These are phyloP conservation scores for Meleagris gallopavo DNA, from an alignment of 2,113 vertebrate species.

Conservation along the genomic window DNA sequence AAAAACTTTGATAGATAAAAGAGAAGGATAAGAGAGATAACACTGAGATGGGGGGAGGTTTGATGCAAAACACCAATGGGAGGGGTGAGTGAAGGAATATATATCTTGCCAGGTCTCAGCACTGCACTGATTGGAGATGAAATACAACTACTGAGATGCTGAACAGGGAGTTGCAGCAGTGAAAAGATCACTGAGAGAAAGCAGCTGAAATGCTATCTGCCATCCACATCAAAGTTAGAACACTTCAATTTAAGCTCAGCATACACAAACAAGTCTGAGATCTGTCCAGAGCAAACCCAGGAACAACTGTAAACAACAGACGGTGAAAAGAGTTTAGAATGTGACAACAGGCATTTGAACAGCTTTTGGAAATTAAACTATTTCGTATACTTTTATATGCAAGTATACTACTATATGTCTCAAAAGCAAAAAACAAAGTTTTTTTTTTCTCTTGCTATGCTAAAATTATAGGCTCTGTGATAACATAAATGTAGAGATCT, in stretches of 20 bases:
- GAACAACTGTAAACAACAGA: not conserved
- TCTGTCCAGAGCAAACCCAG: not conserved
- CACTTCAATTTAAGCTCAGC: not conserved
- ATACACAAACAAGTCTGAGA: not conserved
- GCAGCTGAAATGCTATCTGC: not conserved
- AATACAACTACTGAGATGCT: not conserved
- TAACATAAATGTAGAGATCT: not conserved
- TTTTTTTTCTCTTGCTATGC: not conserved
- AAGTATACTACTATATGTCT: not conserved
- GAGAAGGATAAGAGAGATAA: not conserved
- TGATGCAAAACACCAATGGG: not conserved
- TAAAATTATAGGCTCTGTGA: slow-evolving; percentile 7
- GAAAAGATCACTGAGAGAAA: not conserved
- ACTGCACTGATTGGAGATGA: not conserved
- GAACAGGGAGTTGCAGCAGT: not conserved
- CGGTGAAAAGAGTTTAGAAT: not conserved
- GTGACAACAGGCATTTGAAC: not conserved
- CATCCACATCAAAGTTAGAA: not conserved
- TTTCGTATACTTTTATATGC: not conserved
- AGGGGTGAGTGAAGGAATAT: not conserved
- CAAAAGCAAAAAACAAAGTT: not conserved
- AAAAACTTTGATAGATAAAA: not conserved
- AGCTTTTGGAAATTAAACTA: not conserved
- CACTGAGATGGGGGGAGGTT: not conserved
- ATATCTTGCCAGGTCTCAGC: not conserved